These are phyloP conservation scores for Scaptomyza polygonia DNA, from an alignment of 2,888 invertebrate genomes.

Conservation along the genomic window DNA sequence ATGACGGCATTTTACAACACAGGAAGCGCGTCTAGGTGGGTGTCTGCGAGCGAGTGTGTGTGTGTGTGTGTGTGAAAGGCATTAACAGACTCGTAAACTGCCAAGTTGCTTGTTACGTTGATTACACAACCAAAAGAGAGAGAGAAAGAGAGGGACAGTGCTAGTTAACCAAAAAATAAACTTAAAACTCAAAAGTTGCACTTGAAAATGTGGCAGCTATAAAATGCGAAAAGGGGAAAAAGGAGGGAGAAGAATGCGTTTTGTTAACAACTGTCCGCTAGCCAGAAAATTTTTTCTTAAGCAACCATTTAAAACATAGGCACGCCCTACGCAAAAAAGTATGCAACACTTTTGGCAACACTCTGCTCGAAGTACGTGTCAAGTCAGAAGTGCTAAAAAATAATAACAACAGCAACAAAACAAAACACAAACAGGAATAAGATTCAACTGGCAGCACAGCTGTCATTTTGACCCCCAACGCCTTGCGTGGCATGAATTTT, in stretches of 20 bases:
- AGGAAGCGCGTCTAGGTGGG: constrained; percentile 71
- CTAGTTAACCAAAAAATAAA: constrained; percentile 54
- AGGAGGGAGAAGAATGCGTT: background rate
- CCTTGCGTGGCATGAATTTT: constrained; percentile 20
- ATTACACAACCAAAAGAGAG: constrained; percentile 57
- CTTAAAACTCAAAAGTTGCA: constrained; percentile 50
- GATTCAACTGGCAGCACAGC: constrained; percentile 32
- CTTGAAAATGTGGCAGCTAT: constrained; percentile 48
- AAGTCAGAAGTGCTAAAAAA: constrained; percentile 30
- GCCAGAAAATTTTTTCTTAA: background rate
- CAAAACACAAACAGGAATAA: constrained; percentile 12
- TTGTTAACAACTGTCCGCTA: background rate
- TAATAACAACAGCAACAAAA: background rate
- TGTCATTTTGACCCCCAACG: constrained; percentile 51
- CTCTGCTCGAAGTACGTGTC: constrained; percentile 40
- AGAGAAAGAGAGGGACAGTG: constrained; percentile 13
- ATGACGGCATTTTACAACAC: constrained; percentile 56
- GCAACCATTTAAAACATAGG: constrained; percentile 49
- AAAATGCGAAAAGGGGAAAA: background rate
- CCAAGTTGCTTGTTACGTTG: constrained; percentile 78
- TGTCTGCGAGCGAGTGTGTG: constrained; percentile 39
- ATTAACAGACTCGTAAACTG: constrained; percentile 78
- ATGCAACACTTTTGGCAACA: constrained; percentile 59
- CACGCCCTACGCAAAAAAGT: constrained; percentile 38
- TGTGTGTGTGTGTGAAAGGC: constrained; percentile 51